Evolutionary conservation across 1,140 invertebrate species (phyloP).

Genomic region (Daktulosphaira vitifoliae): DNA sequence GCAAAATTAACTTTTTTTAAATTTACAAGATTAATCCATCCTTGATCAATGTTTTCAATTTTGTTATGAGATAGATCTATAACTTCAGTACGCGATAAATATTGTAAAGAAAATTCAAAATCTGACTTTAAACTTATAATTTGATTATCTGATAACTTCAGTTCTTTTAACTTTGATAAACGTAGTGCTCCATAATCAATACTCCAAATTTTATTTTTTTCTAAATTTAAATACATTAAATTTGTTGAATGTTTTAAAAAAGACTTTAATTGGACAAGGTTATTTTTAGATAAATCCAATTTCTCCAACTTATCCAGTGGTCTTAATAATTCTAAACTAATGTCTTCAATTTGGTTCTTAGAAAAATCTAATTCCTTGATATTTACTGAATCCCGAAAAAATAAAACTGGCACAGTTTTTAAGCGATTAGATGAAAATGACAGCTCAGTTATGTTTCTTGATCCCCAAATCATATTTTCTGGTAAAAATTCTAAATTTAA

Average conservation of each 20-base stretch:
- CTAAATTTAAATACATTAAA: neutral
- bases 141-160: slow-evolving; percentile 25
- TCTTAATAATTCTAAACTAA: slow-evolving; percentile 50
- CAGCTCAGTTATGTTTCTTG: slow-evolving; percentile 48
- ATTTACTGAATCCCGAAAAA: slow-evolving; percentile 51
- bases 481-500: slow-evolving; percentile 45
- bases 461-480: slow-evolving; percentile 51
- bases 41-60: neutral
- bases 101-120: slow-evolving; percentile 39
- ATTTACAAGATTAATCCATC: neutral
- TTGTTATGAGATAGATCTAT: slow-evolving; percentile 7
- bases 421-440: slow-evolving; percentile 51
- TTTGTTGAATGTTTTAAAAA: neutral
- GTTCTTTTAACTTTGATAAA: neutral
- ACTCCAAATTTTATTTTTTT: neutral
- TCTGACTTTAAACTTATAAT: slow-evolving; percentile 35
- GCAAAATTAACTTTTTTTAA: slow-evolving; percentile 13
- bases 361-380: slow-evolving; percentile 49
- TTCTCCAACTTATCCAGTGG: slow-evolving; percentile 46
- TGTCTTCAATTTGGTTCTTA: slow-evolving; percentile 47
- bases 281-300: slow-evolving; percentile 49
- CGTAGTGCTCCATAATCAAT: slow-evolving; percentile 4
- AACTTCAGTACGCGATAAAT: slow-evolving; percentile 23
- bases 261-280: neutral
- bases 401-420: slow-evolving; percentile 45